Conservation (phyloP, 2,113 vertebrate genomes). For the Pyrgilauda ruficollis region DNA sequence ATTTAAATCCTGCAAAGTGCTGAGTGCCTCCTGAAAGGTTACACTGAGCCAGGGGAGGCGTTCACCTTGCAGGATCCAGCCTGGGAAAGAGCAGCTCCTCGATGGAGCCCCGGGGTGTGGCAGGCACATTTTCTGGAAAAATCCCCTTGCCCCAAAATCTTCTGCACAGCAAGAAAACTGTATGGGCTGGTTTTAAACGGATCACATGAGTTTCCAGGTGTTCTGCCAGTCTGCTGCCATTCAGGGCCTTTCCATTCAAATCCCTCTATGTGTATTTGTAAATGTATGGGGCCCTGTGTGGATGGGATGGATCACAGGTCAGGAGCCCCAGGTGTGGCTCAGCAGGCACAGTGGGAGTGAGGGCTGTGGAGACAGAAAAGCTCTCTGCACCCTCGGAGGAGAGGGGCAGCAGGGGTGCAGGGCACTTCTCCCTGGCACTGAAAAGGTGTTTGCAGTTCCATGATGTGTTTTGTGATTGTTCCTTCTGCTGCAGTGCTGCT, state of each 20-base stretch:
- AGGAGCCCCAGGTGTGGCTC: not conserved
- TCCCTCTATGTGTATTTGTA: no score
- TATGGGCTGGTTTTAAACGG: not conserved
- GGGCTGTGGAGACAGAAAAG: not conserved
- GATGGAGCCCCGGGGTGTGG: not conserved
- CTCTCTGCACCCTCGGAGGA: not conserved
- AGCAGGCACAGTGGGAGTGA: not conserved
- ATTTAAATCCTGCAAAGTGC: slow-evolving; percentile 51
- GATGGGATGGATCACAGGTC: not conserved
- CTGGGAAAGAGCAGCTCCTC: not conserved
- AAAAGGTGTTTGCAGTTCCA: not conserved
- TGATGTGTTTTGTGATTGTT: rapidly evolving
- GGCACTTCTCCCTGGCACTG: not conserved
- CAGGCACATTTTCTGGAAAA: no score
- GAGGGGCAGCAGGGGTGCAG: not conserved
- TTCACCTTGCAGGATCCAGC: slow-evolving; percentile 17
- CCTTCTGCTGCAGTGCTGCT: not conserved
- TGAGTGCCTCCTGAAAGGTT: slow-evolving; percentile 40
- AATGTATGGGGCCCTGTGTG: not conserved
- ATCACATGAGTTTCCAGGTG: no score
- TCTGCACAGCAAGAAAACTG: not conserved
- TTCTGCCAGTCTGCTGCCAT: no score
- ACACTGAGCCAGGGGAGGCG: not conserved
- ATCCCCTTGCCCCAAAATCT: not conserved
- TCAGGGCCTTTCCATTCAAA: no score